phyloP scores from a whole-genome alignment of 2,797 vertebrate species.

The Cottoperca gobio region DNA sequence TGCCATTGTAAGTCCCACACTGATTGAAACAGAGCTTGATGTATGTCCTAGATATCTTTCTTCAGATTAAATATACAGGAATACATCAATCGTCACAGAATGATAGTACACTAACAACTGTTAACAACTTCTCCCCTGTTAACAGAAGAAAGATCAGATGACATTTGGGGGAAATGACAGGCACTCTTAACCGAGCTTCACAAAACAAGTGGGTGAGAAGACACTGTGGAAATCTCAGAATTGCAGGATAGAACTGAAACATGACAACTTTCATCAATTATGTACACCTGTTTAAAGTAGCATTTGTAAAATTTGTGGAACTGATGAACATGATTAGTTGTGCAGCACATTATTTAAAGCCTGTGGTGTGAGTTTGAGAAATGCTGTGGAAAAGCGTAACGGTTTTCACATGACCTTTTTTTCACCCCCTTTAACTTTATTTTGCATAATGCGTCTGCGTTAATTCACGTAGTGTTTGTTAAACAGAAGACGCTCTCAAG shows the following conservation, averaged over 20 bases:
- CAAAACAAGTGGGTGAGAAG: constrained; percentile 35
- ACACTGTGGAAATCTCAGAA: constrained; percentile 35
- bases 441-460: constrained; percentile 36
- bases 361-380: background rate
- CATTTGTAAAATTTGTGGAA: constrained; percentile 5
- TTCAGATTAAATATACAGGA: constrained; percentile 23
- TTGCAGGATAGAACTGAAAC: constrained; percentile 20
- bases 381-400: background rate
- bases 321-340: constrained; percentile 12
- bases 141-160: constrained; percentile 43
- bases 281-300: constrained; percentile 24
- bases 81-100: constrained; percentile 32
- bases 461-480: constrained; percentile 29
- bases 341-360: background rate
- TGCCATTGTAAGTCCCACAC: constrained; percentile 42
- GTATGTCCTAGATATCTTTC: constrained; percentile 28
- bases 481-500: constrained; percentile 7
- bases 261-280: constrained; percentile 32
- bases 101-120: constrained; percentile 38
- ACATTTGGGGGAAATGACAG: constrained; percentile 35
- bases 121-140: constrained; percentile 46
- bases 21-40: constrained; percentile 30
- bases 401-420: background rate
- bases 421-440: constrained; percentile 4
- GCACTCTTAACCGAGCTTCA: constrained; percentile 27